These are phyloP conservation scores for Neodon shergylaensis DNA, from an alignment of 2,113 vertebrate genomes.

Conservation along the genomic window DNA sequence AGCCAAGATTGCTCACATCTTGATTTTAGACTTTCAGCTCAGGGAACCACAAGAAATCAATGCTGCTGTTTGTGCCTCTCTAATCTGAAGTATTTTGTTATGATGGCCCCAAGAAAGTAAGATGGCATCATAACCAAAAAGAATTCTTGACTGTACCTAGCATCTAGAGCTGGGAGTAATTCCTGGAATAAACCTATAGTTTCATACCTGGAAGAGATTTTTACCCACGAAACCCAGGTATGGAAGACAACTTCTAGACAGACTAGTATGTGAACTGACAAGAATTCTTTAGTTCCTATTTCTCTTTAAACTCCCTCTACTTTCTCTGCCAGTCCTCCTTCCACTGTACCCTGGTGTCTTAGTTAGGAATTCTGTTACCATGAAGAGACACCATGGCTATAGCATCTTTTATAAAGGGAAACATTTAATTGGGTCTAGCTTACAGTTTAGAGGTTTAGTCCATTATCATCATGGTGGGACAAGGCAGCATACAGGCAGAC, in stretches of 20 bases:
- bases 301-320: neutral
- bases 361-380: neutral
- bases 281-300: neutral
- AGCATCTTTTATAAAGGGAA: neutral
- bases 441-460: neutral
- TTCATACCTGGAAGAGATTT: neutral
- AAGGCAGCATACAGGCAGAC: neutral
- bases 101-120: fast-evolving
- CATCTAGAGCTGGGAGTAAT: fast-evolving
- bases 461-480: neutral
- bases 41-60: neutral
- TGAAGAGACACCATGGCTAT: neutral
- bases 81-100: neutral
- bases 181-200: neutral
- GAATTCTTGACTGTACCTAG: neutral
- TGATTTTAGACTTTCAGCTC: neutral
- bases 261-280: neutral
- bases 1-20: fast-evolving
- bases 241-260: neutral
- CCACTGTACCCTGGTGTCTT: neutral
- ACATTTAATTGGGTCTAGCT: neutral
- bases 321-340: neutral
- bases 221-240: neutral
- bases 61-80: too few species aligned
- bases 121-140: neutral